These are phyloP conservation scores for Pachycephus smyrnensis DNA, from an alignment of 2,888 invertebrate genomes.

Conservation along the genomic window DNA sequence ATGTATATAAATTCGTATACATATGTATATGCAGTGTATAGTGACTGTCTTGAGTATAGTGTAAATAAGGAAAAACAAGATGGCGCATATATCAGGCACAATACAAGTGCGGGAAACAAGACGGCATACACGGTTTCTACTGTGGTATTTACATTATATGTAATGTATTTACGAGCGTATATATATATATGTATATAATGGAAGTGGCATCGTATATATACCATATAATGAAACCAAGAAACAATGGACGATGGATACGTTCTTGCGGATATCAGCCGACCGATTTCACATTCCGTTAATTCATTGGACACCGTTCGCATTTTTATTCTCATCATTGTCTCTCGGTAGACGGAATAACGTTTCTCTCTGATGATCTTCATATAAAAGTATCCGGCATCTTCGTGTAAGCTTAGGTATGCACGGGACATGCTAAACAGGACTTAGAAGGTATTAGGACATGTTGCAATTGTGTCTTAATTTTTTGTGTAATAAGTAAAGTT, in stretches of 20 bases:
- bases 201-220: not conserved
- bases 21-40: not conserved
- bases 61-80: not conserved
- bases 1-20: not conserved
- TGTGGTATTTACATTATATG: not conserved
- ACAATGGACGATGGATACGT: not conserved
- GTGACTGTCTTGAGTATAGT: not conserved
- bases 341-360: not conserved
- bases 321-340: not conserved
- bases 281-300: conserved; percentile 9
- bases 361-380: not conserved
- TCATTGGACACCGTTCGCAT: not conserved
- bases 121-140: not conserved
- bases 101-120: not conserved
- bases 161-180: not conserved
- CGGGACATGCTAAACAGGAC: not conserved
- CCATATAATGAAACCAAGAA: not conserved
- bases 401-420: not conserved
- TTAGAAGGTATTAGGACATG: not conserved
- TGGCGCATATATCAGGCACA: not conserved
- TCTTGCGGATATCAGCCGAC: conserved; percentile 2
- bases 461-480: not conserved
- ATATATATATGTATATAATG: not conserved
- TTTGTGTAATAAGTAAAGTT: not conserved
- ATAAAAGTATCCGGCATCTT: not conserved